Conservation (phyloP, 2,797 vertebrate genomes). For the Coreius guichenoti region DNA sequence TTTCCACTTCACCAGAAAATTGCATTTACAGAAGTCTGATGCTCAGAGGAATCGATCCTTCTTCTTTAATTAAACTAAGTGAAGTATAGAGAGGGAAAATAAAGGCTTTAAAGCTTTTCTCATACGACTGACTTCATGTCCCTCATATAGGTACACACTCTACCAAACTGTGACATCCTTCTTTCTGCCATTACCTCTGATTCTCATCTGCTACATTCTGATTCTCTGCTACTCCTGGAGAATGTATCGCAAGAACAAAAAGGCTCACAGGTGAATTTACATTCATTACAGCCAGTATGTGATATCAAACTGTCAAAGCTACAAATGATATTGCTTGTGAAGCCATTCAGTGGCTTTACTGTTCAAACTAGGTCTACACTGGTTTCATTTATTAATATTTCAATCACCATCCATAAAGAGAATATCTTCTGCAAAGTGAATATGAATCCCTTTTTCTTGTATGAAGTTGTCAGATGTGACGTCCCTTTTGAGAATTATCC, state of each 20-base stretch:
- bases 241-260: slow-evolving; percentile 74
- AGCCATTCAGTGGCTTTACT: not conserved
- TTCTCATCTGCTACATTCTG: slow-evolving; percentile 73
- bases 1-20: not conserved
- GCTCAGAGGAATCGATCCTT: not conserved
- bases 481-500: not conserved
- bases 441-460: slow-evolving; percentile 1
- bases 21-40: not conserved
- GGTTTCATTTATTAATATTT: slow-evolving; percentile 3
- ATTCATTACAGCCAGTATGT: not conserved
- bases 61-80: not conserved
- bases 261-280: slow-evolving; percentile 67
- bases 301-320: not conserved
- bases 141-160: slow-evolving; percentile 69
- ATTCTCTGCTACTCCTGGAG: slow-evolving; percentile 73
- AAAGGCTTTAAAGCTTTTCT: not conserved
- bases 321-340: not conserved
- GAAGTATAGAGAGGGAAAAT: not conserved
- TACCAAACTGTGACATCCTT: slow-evolving; percentile 74
- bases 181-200: slow-evolving; percentile 74
- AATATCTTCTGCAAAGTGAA: slow-evolving; percentile 1
- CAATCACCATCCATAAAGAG: not conserved
- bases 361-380: not conserved
- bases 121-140: not conserved
- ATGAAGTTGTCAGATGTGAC: not conserved